phyloP scores from a whole-genome alignment of 2,797 vertebrate genomes.

The Peromyscus nudipes region DNA sequence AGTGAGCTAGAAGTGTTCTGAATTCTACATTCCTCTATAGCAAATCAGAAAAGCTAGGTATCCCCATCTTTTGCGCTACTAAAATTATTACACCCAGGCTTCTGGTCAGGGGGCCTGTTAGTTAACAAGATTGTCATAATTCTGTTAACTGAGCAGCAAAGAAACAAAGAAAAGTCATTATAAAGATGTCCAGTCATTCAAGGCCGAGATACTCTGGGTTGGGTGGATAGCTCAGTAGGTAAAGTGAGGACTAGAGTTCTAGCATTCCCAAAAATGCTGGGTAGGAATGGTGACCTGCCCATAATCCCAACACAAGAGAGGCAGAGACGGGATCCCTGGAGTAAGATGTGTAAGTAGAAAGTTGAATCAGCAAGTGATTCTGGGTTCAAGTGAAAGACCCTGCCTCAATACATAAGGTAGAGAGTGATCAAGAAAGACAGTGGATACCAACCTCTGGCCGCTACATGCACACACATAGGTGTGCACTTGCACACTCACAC shows the following conservation, averaged over 20 bases:
- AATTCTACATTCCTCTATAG: neutral
- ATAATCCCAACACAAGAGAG: neutral
- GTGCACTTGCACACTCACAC: neutral
- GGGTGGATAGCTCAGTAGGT: neutral
- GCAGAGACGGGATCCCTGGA: neutral
- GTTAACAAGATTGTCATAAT: neutral
- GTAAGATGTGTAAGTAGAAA: neutral
- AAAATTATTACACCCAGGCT: neutral
- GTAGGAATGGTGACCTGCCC: neutral
- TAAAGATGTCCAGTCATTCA: neutral
- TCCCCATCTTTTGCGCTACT: neutral
- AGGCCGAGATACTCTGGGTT: neutral
- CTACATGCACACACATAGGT: neutral
- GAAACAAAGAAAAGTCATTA: conserved; percentile 37
- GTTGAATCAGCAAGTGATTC: neutral
- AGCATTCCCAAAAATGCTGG: neutral
- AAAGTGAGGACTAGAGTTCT: neutral
- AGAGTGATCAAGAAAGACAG: neutral
- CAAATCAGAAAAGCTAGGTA: neutral
- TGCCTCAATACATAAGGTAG: neutral
- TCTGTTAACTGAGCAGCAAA: neutral
- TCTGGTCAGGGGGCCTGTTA: neutral
- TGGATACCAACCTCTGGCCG: neutral
- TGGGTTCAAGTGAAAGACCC: neutral
- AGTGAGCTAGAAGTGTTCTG: neutral